Conservation (phyloP, 2,888 invertebrate genomes). For the Xylophagus ater region DNA sequence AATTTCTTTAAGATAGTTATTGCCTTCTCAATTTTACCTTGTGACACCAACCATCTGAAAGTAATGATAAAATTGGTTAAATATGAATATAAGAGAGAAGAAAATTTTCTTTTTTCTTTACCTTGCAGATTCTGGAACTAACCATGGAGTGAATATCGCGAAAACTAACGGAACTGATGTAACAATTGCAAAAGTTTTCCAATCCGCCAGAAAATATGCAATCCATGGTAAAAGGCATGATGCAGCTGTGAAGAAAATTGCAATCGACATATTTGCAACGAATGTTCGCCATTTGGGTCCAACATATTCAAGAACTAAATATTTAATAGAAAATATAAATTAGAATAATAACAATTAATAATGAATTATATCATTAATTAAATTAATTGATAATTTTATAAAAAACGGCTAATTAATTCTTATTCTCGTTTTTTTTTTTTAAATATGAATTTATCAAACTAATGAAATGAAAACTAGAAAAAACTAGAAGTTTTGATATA, state of each 20-base stretch:
- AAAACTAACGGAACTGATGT: slow-evolving; percentile 68
- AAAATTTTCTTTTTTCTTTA: slow-evolving; percentile 26
- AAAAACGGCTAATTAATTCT: too few species aligned
- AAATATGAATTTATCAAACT: too few species aligned
- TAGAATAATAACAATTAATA: slow-evolving; percentile 5
- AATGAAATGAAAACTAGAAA: too few species aligned
- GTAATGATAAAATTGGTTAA: not conserved
- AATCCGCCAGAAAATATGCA: slow-evolving; percentile 66
- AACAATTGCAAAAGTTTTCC: slow-evolving; percentile 64
- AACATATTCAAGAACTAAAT: slow-evolving; percentile 81
- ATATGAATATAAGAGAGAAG: not conserved
- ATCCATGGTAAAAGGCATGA: slow-evolving; percentile 75
- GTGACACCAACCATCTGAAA: slow-evolving; percentile 70
- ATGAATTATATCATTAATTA: too few species aligned
- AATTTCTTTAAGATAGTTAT: slow-evolving; percentile 66
- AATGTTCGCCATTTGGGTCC: slow-evolving; percentile 84
- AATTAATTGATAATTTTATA: too few species aligned
- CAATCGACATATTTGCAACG: slow-evolving; percentile 85
- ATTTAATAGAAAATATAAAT: slow-evolving; percentile 30
- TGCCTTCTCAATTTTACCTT: slow-evolving; percentile 71
- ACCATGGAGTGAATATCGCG: slow-evolving; percentile 59
- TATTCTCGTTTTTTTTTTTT: too few species aligned
- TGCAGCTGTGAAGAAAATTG: slow-evolving; percentile 74
- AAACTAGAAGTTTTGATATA: too few species aligned
- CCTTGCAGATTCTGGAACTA: slow-evolving; percentile 80